Conservation (phyloP, 2,888 invertebrate genomes). For the Lasius fuliginosus region DNA sequence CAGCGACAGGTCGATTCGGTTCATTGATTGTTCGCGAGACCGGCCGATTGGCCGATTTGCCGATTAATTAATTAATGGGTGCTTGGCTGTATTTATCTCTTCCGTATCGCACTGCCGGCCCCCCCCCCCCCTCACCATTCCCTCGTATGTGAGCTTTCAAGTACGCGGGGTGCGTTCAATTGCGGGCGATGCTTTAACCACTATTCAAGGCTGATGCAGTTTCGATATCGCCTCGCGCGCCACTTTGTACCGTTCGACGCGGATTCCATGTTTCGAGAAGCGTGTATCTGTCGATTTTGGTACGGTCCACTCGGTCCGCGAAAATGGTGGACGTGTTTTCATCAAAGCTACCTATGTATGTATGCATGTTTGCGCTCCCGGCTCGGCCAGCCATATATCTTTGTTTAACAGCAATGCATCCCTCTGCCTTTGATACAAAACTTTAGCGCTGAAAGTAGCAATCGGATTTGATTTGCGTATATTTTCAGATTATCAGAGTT, state of each 20-base stretch:
- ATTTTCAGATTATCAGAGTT: constrained; percentile 31
- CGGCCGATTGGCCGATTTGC: constrained; percentile 76
- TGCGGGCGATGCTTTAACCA: constrained; percentile 64
- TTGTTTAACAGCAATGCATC: constrained; percentile 18
- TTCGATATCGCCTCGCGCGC: constrained; percentile 49
- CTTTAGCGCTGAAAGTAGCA: constrained; percentile 30
- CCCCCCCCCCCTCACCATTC: not conserved
- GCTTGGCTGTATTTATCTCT: constrained; percentile 60
- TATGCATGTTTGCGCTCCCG: constrained; percentile 29
- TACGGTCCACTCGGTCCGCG: constrained; percentile 2
- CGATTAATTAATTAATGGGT: constrained; percentile 79
- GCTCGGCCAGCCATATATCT: constrained; percentile 7
- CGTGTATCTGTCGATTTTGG: constrained; percentile 32
- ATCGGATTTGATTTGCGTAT: constrained; percentile 33
- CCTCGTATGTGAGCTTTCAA: constrained; percentile 52
- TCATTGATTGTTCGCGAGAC: constrained; percentile 72
- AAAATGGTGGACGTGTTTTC: constrained; percentile 41
- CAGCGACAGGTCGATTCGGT: constrained; percentile 75
- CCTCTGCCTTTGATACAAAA: constrained; percentile 30
- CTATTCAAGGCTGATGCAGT: constrained; percentile 56
- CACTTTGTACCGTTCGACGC: constrained; percentile 34
- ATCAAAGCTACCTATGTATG: constrained; percentile 32
- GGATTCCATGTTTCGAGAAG: constrained; percentile 51
- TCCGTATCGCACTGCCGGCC: constrained; percentile 21
- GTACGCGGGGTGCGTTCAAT: constrained; percentile 45